Conservation (phyloP, 2,113 vertebrate genomes). For the Jacana jacana region DNA sequence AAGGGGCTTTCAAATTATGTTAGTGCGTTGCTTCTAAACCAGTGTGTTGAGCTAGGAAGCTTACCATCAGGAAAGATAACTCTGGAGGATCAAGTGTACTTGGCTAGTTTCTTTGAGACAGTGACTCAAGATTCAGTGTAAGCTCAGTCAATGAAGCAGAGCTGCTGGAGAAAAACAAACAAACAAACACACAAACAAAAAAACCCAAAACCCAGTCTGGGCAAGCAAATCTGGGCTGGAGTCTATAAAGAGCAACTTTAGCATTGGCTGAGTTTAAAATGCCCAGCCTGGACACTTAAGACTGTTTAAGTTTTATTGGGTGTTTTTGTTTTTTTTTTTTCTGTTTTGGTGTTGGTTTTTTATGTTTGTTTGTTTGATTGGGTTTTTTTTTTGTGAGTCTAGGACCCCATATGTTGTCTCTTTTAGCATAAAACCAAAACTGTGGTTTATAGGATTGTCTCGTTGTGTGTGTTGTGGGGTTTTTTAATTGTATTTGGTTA, state of each 20-base stretch:
- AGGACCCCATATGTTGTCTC: background rate
- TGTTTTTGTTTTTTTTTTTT: too few species aligned
- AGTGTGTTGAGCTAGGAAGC: background rate
- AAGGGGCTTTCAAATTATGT: background rate
- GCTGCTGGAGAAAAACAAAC: background rate
- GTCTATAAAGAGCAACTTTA: background rate
- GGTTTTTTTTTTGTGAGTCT: background rate
- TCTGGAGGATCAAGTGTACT: background rate
- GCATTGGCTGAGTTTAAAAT: background rate
- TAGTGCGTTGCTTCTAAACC: background rate
- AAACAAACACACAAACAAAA: too few species aligned
- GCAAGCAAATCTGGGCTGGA: background rate
- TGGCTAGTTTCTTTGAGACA: background rate
- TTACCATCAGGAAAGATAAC: background rate
- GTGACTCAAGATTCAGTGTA: background rate
- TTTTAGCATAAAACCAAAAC: background rate
- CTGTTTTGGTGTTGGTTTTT: too few species aligned
- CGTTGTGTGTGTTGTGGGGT: background rate
- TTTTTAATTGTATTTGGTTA: background rate
- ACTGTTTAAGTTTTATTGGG: background rate
- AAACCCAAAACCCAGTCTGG: too few species aligned
- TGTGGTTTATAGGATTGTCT: background rate
- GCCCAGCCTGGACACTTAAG: background rate
- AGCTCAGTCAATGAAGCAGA: background rate
- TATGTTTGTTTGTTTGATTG: too few species aligned